Evolutionary conservation across 2,888 invertebrate species (phyloP).

Genomic region (Chloroclystis v-ata): DNA sequence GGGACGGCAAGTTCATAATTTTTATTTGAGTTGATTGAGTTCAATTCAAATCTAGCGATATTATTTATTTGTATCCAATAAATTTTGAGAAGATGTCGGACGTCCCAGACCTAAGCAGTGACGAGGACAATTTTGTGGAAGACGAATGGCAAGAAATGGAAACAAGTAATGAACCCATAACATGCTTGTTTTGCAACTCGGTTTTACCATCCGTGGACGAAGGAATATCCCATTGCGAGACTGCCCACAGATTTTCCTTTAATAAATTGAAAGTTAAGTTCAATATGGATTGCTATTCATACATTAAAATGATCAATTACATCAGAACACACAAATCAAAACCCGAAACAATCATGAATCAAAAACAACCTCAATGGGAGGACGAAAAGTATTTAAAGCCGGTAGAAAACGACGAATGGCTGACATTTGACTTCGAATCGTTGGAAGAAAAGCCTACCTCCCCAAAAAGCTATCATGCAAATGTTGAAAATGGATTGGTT

Average conservation of each 20-base stretch:
- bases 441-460: conserved; percentile 54
- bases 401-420: conserved; percentile 86
- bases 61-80: too few relatives aligned
- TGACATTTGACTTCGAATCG: conserved; percentile 86
- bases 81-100: conserved; percentile 54
- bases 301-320: conserved; percentile 89
- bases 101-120: conserved; percentile 71
- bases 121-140: conserved; percentile 68
- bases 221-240: conserved; percentile 82
- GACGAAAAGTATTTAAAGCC: conserved; percentile 89
- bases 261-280: conserved; percentile 81
- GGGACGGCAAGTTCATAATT: too few relatives aligned
- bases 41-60: too few relatives aligned
- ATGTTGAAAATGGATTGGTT: conserved; percentile 80
- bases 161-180: conserved; percentile 53
- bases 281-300: conserved; percentile 89
- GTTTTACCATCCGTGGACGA: conserved; percentile 79
- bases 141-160: conserved; percentile 76
- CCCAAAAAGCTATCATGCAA: conserved; percentile 75
- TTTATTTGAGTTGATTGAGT: too few relatives aligned
- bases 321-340: conserved; percentile 81
- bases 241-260: conserved; percentile 82
- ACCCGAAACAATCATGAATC: conserved; percentile 74
- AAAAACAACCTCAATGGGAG: conserved; percentile 81
- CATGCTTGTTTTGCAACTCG: conserved; percentile 86